phyloP scores from a whole-genome alignment of 2,888 invertebrate species.

The Thalpophila matura region DNA sequence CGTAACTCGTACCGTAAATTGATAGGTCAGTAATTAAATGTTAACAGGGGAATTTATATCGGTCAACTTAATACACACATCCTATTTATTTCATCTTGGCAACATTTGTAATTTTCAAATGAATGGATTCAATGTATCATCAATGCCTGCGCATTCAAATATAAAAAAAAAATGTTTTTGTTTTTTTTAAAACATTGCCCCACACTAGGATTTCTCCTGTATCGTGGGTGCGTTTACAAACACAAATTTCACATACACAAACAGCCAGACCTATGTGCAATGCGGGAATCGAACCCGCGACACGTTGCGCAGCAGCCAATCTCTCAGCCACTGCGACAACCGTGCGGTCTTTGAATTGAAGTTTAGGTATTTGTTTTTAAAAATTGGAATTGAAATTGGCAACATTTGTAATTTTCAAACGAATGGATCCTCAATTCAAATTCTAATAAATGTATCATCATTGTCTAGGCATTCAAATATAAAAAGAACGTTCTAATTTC shows the following conservation, averaged over 20 bases:
- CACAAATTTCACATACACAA: too few relatives aligned
- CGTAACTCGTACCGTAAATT: conserved; percentile 62
- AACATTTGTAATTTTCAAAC: conserved; percentile 5
- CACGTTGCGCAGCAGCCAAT: too few relatives aligned
- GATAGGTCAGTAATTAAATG: conserved; percentile 60
- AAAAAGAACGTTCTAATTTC: conserved; percentile 70
- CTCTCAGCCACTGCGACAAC: too few relatives aligned
- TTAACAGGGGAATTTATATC: conserved; percentile 50
- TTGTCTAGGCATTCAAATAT: conserved; percentile 43
- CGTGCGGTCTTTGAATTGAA: too few relatives aligned
- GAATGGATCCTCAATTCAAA: conserved; percentile 7
- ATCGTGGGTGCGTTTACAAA: too few relatives aligned
- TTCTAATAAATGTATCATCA: conserved; percentile 23
- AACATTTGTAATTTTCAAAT: conserved; percentile 10
- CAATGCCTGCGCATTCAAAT: conserved; percentile 39
- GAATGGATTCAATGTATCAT: conserved; percentile 14
- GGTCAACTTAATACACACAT: conserved; percentile 16
- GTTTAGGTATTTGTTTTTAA: too few relatives aligned
- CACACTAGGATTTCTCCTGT: too few relatives aligned
- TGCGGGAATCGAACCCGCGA: too few relatives aligned
- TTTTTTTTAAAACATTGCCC: too few relatives aligned
- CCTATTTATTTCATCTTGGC: conserved; percentile 28
- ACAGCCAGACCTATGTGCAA: too few relatives aligned
- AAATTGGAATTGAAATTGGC: too few relatives aligned
- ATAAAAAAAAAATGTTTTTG: conserved; percentile 64